Base-by-base conservation (phyloP, 2,797 vertebrate genomes). In the Smutsia temminckii region DNA sequence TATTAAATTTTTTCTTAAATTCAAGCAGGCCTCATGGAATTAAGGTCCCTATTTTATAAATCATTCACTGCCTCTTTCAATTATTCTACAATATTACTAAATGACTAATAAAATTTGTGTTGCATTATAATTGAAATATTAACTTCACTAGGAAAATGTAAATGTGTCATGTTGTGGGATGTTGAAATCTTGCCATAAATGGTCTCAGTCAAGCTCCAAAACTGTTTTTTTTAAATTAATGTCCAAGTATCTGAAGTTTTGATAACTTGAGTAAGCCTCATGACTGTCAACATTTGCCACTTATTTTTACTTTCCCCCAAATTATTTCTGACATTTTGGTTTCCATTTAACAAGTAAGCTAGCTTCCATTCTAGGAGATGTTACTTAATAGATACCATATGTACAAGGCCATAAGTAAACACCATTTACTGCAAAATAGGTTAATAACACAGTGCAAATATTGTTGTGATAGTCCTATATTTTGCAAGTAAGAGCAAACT, bases 291-390 rank as follows among this genome's bases (percentile, higher is more conserved):
- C 23, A 25, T 5, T 95, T 4, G 46, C 46, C 2, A 12, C 81
- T 21, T 77, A 87, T 55, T 46, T 86, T 71, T 8, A 91, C 59
- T 4, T 77, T 89, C 21, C 21, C 0, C 53, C 34, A 94, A 93
- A 96, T 97, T 94, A 95, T 94, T 97, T 96, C 69, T 96, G 93
- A 94, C 95, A 81, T 83, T 66, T 20, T 87, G 42, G 2, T 51
- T 91, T 8, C 27, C n/a, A 0, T 5, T 42, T 37, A 72, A 64
- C 21, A 0, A 94, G 63, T 87, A 29, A 10, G 89, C 88, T 18
- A 1, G 0, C 77, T 17, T 89, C 89, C 89, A 93, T 20, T 64
- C 79, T 63, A 34, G 29, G 16, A 29, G 96, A 61, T 37, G 3
- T 37, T 42, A 4, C 2, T 71, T 75, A 84, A 89, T 96, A 66